Percentiles rank a stretch among this genome's conserved stretches.
Conservation (phyloP, 1,140 invertebrate species). For the Dolichoris vasculosae region DNA sequence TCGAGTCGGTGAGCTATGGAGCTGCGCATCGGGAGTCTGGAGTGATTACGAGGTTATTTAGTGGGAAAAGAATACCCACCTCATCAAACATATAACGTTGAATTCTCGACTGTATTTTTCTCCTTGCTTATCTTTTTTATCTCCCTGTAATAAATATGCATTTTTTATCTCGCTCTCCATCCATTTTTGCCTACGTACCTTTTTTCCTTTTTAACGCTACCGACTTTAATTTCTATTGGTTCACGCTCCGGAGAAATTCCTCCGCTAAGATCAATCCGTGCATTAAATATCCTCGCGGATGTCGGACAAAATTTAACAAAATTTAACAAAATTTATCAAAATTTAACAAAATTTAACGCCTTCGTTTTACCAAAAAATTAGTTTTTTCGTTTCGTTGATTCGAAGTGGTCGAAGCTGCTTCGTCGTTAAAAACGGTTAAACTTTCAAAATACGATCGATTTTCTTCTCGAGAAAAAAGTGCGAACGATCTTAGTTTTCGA, state of each 20-base stretch:
- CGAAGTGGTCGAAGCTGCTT: too few relatives aligned
- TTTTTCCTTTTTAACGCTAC: not conserved
- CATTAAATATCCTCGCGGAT: too few relatives aligned
- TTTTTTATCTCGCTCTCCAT: not conserved
- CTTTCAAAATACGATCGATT: not conserved
- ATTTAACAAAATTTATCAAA: too few relatives aligned
- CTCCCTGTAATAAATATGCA: not conserved
- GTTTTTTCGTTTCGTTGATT: too few relatives aligned
- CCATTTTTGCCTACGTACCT: not conserved
- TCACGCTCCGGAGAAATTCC: too few relatives aligned
- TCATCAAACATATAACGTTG: not conserved
- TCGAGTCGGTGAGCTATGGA: conserved; percentile 11
- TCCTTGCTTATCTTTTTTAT: not conserved
- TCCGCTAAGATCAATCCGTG: too few relatives aligned
- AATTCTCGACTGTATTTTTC: not conserved
- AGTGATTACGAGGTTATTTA: conserved; percentile 24
- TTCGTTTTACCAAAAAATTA: too few relatives aligned
- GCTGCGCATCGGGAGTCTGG: conserved; percentile 1
- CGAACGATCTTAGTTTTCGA: not conserved
- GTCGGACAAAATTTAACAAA: too few relatives aligned
- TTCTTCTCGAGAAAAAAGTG: not conserved
- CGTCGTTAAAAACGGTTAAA: not conserved
- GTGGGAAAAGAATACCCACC: not conserved
- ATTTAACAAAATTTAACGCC: too few relatives aligned
- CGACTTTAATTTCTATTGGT: too few relatives aligned